A percentile compares a stretch with the other conserved stretches of the same genome.
These are phyloP conservation scores for Cerastoderma edule DNA, from an alignment of 2,888 invertebrate genomes.

Conservation along the genomic window DNA sequence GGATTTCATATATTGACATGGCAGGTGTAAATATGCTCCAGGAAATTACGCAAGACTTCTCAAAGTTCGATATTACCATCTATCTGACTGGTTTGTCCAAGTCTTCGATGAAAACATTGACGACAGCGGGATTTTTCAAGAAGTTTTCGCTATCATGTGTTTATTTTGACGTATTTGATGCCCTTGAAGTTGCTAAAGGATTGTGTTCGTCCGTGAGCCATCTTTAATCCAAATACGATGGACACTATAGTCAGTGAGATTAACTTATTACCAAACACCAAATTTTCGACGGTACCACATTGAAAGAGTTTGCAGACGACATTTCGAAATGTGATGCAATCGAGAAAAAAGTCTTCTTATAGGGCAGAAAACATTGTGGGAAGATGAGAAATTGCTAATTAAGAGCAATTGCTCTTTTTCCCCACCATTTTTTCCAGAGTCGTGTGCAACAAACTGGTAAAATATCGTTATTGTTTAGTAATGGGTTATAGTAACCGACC, in stretches of 20 bases:
- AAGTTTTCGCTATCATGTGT: conserved; percentile 30
- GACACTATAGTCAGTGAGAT: no score
- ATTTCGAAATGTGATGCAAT: no score
- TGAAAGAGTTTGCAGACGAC: no score
- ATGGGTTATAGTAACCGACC: no score
- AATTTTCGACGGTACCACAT: no score
- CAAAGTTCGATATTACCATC: conserved; percentile 25
- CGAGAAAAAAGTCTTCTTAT: no score
- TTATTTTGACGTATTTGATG: conserved; percentile 52
- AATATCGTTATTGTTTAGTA: no score
- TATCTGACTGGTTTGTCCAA: conserved; percentile 37
- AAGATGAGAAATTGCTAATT: conserved; percentile 1
- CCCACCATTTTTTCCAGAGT: no score
- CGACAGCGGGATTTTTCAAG: conserved; percentile 39
- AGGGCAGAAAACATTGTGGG: conserved; percentile 7
- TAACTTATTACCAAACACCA: no score
- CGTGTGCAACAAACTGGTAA: no score
- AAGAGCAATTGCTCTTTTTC: neutral
- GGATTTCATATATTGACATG: conserved; percentile 73
- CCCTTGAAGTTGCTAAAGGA: neutral
- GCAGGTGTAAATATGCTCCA: conserved; percentile 69
- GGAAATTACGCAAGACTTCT: conserved; percentile 59
- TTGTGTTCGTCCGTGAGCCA: neutral
- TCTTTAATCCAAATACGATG: no score
- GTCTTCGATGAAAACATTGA: conserved; percentile 22